A percentile compares a stretch with the other conserved stretches of the same genome.
Evolutionary conservation across 2,113 vertebrate species (phyloP).

Genomic region (Turnix velox): DNA sequence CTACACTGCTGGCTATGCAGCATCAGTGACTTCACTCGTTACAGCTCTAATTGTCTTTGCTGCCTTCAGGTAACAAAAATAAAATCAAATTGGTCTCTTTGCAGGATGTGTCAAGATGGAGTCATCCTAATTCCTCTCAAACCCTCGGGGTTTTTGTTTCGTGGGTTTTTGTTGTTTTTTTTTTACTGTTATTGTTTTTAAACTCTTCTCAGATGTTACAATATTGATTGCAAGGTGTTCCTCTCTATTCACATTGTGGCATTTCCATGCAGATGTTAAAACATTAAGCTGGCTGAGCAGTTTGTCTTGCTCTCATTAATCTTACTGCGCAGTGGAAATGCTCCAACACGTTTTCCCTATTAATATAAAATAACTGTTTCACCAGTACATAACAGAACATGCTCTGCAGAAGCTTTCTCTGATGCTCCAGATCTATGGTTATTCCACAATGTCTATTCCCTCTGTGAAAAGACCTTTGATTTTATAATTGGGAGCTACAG

Average conservation of each 20-base stretch:
- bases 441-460: neutral
- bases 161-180: neutral
- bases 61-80: conserved; percentile 62
- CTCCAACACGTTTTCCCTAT: neutral
- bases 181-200: neutral
- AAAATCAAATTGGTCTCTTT: neutral
- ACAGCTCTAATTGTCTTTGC: conserved; percentile 69
- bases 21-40: conserved; percentile 68
- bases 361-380: neutral
- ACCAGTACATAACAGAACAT: neutral
- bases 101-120: neutral
- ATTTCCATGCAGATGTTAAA: neutral
- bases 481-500: neutral
- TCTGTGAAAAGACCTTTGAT: neutral
- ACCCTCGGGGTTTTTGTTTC: neutral
- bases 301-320: neutral
- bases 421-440: neutral
- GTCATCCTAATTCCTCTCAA: neutral
- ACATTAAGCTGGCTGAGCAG: neutral
- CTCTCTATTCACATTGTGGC: neutral
- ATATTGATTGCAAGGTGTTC: neutral
- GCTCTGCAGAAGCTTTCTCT: neutral
- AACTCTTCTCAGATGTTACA: neutral
- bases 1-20: conserved; percentile 74
- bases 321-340: neutral